Percentiles rank a stretch among this genome's conserved stretches.
phyloP scores from a whole-genome alignment of 2,113 vertebrate genomes.

The Odontophorus gujanensis region DNA sequence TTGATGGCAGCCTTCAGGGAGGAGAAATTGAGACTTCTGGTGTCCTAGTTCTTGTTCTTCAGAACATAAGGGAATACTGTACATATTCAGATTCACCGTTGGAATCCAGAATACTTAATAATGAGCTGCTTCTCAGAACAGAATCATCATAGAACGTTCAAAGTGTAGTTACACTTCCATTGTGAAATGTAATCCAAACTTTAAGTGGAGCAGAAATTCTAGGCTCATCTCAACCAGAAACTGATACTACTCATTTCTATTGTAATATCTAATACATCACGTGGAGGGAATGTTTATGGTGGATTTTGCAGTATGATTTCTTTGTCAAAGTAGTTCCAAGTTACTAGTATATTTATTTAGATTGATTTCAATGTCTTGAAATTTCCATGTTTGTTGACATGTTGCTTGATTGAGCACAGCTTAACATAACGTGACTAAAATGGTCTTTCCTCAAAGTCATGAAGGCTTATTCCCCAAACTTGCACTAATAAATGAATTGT shows the following conservation, averaged over 20 bases:
- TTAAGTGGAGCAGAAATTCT: neutral
- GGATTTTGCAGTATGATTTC: neutral
- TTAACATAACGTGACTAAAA: neutral
- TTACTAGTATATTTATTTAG: neutral
- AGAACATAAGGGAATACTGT: slow-evolving; percentile 6
- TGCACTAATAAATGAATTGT: neutral
- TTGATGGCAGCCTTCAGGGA: neutral
- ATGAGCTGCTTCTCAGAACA: neutral
- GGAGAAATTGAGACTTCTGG: neutral
- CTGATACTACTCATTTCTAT: neutral
- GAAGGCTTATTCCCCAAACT: neutral
- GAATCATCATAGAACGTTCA: neutral
- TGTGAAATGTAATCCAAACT: neutral
- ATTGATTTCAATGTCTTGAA: neutral
- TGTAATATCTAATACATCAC: neutral
- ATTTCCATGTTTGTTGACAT: neutral
- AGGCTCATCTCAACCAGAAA: neutral
- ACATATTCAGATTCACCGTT: neutral
- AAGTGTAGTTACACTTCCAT: neutral
- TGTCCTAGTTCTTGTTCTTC: slow-evolving; percentile 23
- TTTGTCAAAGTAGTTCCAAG: neutral
- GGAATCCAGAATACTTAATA: neutral
- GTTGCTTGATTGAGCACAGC: neutral
- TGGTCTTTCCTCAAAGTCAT: neutral
- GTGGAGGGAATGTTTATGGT: neutral